A percentile compares a stretch with the other conserved stretches of the same genome.
Conservation (phyloP, 2,113 vertebrate species). For the Meles meles region DNA sequence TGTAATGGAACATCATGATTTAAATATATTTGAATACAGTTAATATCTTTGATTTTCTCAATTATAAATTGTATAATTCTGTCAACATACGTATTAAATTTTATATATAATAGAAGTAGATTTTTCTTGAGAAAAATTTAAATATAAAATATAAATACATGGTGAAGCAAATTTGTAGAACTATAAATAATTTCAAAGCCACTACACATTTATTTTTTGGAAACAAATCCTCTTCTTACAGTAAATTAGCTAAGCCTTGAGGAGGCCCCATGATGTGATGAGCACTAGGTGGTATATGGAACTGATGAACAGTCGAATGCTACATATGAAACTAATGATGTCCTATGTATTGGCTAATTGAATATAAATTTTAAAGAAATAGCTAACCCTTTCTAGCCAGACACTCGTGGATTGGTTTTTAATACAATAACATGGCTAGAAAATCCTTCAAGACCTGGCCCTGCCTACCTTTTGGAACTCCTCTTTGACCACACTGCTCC, state of each 20-base stretch:
- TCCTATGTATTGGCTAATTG: no score
- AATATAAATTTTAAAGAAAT: neutral
- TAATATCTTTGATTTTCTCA: neutral
- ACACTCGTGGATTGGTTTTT: neutral
- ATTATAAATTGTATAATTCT: neutral
- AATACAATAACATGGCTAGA: neutral
- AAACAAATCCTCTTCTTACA: neutral
- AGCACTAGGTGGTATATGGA: neutral
- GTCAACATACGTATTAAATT: neutral
- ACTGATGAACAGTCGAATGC: neutral
- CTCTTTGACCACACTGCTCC: neutral
- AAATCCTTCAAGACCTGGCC: neutral
- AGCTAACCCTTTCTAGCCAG: neutral
- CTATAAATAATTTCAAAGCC: neutral
- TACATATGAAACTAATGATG: neutral
- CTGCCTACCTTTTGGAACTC: neutral
- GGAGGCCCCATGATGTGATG: neutral
- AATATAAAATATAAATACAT: neutral
- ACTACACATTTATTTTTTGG: neutral
- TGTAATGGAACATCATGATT: neutral
- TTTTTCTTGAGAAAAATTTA: neutral
- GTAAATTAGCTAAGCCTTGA: neutral
- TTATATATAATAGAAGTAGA: neutral
- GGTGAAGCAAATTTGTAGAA: neutral
- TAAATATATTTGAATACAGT: neutral